Base-by-base conservation (phyloP, 2,888 invertebrate genomes). In the Gymnoscelis rufifasciata region DNA sequence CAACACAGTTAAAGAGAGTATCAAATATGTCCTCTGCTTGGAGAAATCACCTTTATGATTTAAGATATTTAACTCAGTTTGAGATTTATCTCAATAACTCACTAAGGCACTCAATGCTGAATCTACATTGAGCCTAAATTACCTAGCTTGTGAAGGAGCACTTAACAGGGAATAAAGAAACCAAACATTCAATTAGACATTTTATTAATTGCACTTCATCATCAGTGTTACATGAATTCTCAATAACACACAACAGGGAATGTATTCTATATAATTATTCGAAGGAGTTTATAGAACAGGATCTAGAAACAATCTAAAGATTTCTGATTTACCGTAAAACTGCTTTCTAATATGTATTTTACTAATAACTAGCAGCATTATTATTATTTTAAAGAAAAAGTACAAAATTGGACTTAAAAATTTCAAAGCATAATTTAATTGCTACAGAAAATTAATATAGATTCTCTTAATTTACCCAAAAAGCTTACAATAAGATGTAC, bases 161-260 rank as follows among this genome's bases (percentile, higher is more conserved):
- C 3, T 29, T 30, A 33, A 33, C 8, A n/a, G 15, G 8, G 13
- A 31, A 31, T 31, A 5, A 40, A 41, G 11, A 7, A 39, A n/a
- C n/a, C n/a, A 30, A 44, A 26, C n/a, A 7, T 4, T 15, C 2
- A 23, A 38, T 43, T 10, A 31, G 19, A 11, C 35, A 39, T 39
- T 47, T 44, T 48, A 47, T 44, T 51, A 48, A 45, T 47, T 44
- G 44, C 51, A 52, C 44, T 47, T 44, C 37, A 26, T 38, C 43
- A 48, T 19, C 5, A 19, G 39, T 48, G 39, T 43, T 36, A 36
- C 36, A 43, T 28, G 30, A 48, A 11, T 36, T 40, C 38, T 38
- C 41, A 38, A 28, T 23, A 13, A 31, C 39, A 11, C 26, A 48
- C 29, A 35, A 27, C 19, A 29, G 19, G 19, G 19, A 19, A 19